Conservation (phyloP, 2,888 invertebrate species). For the Apamea sordens region DNA sequence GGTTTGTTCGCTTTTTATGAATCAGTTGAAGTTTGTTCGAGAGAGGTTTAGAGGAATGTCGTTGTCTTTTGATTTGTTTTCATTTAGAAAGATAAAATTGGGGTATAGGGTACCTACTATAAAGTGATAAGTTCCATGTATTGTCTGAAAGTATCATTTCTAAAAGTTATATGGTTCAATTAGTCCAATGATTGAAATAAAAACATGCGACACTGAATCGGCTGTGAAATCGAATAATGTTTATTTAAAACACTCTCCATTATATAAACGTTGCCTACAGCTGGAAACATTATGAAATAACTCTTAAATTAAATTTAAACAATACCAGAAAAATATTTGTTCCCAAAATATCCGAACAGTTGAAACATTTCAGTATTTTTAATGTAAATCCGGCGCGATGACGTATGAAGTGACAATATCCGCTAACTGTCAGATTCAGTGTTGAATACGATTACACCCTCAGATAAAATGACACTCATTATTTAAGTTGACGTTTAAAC, state of each 20-base stretch:
- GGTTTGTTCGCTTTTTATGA: conserved; percentile 46
- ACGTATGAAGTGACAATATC: conserved; percentile 54
- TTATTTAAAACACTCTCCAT: conserved; percentile 27
- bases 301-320: conserved; percentile 41
- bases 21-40: conserved; percentile 34
- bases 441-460: conserved; percentile 26
- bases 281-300: conserved; percentile 27
- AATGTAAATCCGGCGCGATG: conserved; percentile 45
- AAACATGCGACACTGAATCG: conserved; percentile 10
- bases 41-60: background rate
- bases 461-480: background rate
- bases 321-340: conserved; percentile 39
- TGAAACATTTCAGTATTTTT: conserved; percentile 39
- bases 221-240: conserved; percentile 21
- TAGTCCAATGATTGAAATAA: conserved; percentile 11
- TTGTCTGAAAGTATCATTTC: background rate
- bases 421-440: conserved; percentile 33
- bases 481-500: conserved; percentile 8
- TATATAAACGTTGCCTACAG: conserved; percentile 19
- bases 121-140: background rate
- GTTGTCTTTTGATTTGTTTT: conserved; percentile 29
- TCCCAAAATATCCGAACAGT: conserved; percentile 16
- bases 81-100: background rate
- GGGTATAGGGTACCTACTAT: background rate
- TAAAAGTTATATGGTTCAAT: background rate